Conservation (phyloP, 2,113 vertebrate species). For the Eptatretus burgeri region DNA sequence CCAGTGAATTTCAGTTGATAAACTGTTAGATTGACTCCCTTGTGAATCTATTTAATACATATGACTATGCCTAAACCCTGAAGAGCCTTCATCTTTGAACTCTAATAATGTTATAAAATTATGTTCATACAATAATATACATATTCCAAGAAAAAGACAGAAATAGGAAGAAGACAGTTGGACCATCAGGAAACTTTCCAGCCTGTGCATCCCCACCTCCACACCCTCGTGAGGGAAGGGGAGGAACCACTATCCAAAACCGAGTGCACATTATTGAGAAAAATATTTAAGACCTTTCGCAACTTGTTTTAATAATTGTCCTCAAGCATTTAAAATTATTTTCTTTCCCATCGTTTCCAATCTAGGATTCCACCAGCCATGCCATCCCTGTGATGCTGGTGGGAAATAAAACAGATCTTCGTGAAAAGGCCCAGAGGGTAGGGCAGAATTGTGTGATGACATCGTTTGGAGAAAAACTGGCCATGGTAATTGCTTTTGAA, state of each 20-base stretch:
- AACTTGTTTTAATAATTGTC: too few species aligned
- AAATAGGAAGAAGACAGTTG: neutral
- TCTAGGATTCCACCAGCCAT: constrained; percentile 38
- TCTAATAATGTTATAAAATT: neutral
- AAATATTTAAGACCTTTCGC: too few species aligned
- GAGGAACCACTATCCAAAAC: too few species aligned
- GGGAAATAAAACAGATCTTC: constrained; percentile 71
- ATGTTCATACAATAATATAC: neutral
- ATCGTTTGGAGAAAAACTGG: constrained; percentile 58
- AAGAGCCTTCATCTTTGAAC: too few species aligned
- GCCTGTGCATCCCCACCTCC: neutral
- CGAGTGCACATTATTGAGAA: too few species aligned
- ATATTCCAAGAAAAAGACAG: neutral
- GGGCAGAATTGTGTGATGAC: constrained; percentile 29
- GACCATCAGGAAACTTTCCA: neutral
- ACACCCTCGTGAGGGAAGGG: neutral
- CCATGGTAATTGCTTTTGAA: constrained; percentile 35
- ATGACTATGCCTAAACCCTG: too few species aligned
- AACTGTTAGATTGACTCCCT: too few species aligned
- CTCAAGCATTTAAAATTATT: too few species aligned
- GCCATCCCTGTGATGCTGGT: constrained; percentile 77
- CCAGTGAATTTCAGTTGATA: too few species aligned
- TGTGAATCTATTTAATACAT: too few species aligned
- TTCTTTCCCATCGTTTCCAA: too few species aligned
- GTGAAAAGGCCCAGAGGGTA: constrained; percentile 18